Conservation (phyloP, 1,140 invertebrate genomes). For the Leptinotarsa undecemlineata region DNA sequence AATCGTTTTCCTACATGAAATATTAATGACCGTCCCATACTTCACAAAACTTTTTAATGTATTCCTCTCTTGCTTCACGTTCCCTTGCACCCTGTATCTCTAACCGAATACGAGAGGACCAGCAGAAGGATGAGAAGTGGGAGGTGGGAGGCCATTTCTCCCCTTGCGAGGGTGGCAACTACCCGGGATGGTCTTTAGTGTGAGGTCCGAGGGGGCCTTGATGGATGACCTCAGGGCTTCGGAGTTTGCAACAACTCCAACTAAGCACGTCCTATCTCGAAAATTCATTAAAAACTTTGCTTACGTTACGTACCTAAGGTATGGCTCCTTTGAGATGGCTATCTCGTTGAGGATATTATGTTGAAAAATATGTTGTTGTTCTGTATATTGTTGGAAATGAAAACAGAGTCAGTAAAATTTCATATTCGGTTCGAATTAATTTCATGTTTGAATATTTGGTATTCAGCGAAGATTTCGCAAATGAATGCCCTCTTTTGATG, state of each 20-base stretch:
- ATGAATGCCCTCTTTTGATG: too few relatives aligned
- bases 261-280: constrained; percentile 33
- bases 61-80: constrained; percentile 42
- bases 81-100: constrained; percentile 25
- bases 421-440: too few relatives aligned
- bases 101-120: constrained; percentile 7
- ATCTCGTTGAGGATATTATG: constrained; percentile 20
- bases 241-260: constrained; percentile 35
- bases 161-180: constrained; percentile 44
- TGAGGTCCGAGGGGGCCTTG: constrained; percentile 48
- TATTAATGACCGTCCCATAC: constrained; percentile 40
- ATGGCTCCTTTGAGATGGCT: constrained; percentile 45
- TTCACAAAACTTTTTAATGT: constrained; percentile 48
- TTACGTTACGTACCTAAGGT: constrained; percentile 41
- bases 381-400: too few relatives aligned
- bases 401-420: too few relatives aligned
- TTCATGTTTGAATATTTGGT: too few relatives aligned
- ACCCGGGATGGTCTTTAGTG: constrained; percentile 43
- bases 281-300: constrained; percentile 49
- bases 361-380: not conserved
- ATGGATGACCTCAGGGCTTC: constrained; percentile 51
- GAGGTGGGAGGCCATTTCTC: constrained; percentile 41
- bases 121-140: constrained; percentile 43
- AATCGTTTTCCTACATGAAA: constrained; percentile 37
- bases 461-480: too few relatives aligned